These are phyloP conservation scores for Penaeus monodon DNA, from an alignment of 2,888 invertebrate species.

Conservation along the genomic window DNA sequence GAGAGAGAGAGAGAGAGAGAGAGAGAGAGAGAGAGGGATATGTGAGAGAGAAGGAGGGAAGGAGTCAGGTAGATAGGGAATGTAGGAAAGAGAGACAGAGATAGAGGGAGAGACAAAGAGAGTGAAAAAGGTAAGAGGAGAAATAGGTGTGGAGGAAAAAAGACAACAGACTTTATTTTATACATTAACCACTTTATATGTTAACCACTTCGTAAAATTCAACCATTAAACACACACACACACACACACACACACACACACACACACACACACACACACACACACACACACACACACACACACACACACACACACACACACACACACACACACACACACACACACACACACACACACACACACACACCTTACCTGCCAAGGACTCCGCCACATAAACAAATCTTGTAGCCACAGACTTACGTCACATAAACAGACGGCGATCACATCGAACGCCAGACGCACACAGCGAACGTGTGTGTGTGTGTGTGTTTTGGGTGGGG, in stretches of 20 bases:
- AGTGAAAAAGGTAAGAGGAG: no score
- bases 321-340: not conserved
- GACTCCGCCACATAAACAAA: not conserved
- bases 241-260: not conserved
- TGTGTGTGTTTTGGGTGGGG: no score
- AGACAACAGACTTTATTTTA: conserved; percentile 7
- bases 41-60: not conserved
- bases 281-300: not conserved
- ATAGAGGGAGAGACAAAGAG: no score
- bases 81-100: no score
- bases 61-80: not conserved
- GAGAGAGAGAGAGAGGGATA: not conserved
- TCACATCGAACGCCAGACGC: no score
- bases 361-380: not conserved
- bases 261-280: not conserved
- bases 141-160: not conserved
- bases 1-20: not conserved
- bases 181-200: no score
- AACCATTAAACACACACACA: conserved; percentile 4
- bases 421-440: not conserved
- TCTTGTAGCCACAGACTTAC: not conserved
- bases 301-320: not conserved
- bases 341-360: not conserved
- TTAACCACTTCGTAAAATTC: no score
- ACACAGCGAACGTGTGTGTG: no score